phyloP scores from a whole-genome alignment of 2,797 vertebrate genomes.

The Oryzias sinensis region DNA sequence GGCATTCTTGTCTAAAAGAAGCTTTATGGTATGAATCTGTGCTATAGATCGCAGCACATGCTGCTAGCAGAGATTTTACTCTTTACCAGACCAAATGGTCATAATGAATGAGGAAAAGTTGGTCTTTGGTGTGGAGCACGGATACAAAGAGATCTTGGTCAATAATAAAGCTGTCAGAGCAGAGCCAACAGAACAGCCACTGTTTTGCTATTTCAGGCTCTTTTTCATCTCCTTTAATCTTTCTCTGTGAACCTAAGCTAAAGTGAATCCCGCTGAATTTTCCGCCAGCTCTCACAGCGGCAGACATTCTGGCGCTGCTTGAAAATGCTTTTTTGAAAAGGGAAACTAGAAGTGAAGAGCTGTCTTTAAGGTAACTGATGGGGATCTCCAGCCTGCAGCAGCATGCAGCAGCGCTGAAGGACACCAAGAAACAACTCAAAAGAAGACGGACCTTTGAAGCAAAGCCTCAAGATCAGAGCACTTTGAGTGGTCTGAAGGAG shows the following conservation, averaged over 20 bases:
- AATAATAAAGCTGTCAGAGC: slow-evolving; percentile 18
- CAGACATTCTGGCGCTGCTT: slow-evolving; percentile 4
- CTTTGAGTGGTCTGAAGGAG: too few relatives aligned
- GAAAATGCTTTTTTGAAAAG: slow-evolving; percentile 6
- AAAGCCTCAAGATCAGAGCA: too few relatives aligned
- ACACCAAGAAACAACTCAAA: too few relatives aligned
- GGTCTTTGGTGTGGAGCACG: slow-evolving; percentile 13
- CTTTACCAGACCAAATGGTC: background rate
- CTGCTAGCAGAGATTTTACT: too few relatives aligned
- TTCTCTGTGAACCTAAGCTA: slow-evolving; percentile 22
- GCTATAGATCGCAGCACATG: too few relatives aligned
- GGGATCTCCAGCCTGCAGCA: background rate
- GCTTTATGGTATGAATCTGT: too few relatives aligned
- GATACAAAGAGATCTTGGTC: slow-evolving; percentile 30
- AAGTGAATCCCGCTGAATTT: slow-evolving; percentile 15
- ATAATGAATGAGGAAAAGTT: background rate
- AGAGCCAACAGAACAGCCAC: slow-evolving; percentile 3
- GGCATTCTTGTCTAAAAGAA: too few relatives aligned
- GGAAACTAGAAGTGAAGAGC: slow-evolving; percentile 4
- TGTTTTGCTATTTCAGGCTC: slow-evolving; percentile 15
- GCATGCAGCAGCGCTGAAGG: too few relatives aligned
- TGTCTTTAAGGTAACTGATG: slow-evolving; percentile 9
- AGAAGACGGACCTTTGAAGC: too few relatives aligned
- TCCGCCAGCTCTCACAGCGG: slow-evolving; percentile 5
- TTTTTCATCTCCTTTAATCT: slow-evolving; percentile 17